Base-by-base conservation (phyloP, 1,140 invertebrate genomes). In the Venustaconcha ellipsiformis region DNA sequence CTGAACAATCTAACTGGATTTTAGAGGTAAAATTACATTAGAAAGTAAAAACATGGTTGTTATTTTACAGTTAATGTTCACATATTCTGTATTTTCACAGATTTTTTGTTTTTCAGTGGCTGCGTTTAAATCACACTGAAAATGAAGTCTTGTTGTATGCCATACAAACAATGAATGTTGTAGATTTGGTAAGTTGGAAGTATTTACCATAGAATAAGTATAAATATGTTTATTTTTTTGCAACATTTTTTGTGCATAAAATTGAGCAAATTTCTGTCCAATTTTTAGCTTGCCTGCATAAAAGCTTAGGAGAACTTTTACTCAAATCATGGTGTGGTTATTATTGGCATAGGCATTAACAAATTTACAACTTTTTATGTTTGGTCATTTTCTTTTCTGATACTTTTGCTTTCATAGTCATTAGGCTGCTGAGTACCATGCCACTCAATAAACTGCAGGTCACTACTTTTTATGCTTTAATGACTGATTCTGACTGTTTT, bases 101-200 rank as follows among this genome's bases (percentile, higher is more conserved):
- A 13, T 68, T n/a, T 62, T 71, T 77, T 62, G 6, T 79, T 5
- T 78, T 82, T 59, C 75, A 82, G 81, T 87, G 83, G 63, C 77
- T 76, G 74, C 76, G 76, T 14, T 67, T 86, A 12, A 86, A 87
- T 65, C 77, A 84, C 87, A 96, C 94, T 59, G 92, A 96, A 75
- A 92, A 94, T 13, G 95, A 97, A 89, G 96, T 98, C 70, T 94
- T 98, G 73, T 95, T 96, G 86, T 96, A 98, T 91, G 96, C 96
- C 67, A 95, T 98, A 87, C 96, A 98, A 92, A 96, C 98, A 81
- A 96, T 96, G 67, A 98, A 99, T 91, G 97, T 98, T 89, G 96
- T 96, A 71, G 97, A 99, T 92, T 91, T 98, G 93, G 96, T 97
- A 90, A 93, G 94, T 92, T 15, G 12, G 14, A 37, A 14, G 23